phyloP scores from a whole-genome alignment of 2,888 invertebrate species.

The Scaptodrosophila latifasciaeformis region DNA sequence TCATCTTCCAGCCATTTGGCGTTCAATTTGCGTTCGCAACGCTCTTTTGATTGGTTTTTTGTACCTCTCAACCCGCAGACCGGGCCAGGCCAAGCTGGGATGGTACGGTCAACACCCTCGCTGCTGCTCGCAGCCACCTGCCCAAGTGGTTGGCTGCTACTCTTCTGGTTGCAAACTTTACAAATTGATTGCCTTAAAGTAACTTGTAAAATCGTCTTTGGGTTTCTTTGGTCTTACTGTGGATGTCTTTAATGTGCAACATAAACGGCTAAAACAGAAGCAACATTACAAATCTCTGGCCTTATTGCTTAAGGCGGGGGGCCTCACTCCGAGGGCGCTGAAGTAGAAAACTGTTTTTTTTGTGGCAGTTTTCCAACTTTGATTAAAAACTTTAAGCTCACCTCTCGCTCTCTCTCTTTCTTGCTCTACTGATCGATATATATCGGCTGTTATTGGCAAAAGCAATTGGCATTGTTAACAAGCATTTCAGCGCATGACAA shows the following conservation, averaged over 20 bases:
- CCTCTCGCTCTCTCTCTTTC: too few relatives aligned
- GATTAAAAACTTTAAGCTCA: slow-evolving; percentile 50
- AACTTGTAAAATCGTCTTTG: slow-evolving; percentile 56
- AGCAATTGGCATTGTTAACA: slow-evolving; percentile 67
- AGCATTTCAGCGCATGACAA: slow-evolving; percentile 73
- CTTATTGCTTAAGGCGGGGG: slow-evolving; percentile 71
- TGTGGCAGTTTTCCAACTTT: slow-evolving; percentile 33
- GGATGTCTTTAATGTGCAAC: slow-evolving; percentile 28
- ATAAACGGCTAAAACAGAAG: slow-evolving; percentile 66
- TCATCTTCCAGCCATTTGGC: slow-evolving; percentile 65
- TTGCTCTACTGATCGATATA: too few relatives aligned
- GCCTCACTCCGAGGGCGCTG: too few relatives aligned
- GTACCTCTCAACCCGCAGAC: slow-evolving; percentile 19
- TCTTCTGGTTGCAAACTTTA: slow-evolving; percentile 24
- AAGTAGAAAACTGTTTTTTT: background rate
- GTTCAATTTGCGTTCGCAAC: slow-evolving; percentile 66
- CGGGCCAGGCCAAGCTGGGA: too few relatives aligned
- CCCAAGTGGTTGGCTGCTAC: slow-evolving; percentile 17
- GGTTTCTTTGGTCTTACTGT: slow-evolving; percentile 29
- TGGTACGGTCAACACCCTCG: slow-evolving; percentile 23
- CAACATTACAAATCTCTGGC: slow-evolving; percentile 72
- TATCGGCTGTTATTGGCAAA: too few relatives aligned
- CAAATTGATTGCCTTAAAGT: slow-evolving; percentile 71
- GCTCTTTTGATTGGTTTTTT: slow-evolving; percentile 65
- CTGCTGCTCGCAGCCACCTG: slow-evolving; percentile 22